Percentiles rank a stretch among this genome's conserved stretches.
These are phyloP conservation scores for Chloroceryle inda DNA, from an alignment of 2,797 vertebrate genomes.

Conservation along the genomic window DNA sequence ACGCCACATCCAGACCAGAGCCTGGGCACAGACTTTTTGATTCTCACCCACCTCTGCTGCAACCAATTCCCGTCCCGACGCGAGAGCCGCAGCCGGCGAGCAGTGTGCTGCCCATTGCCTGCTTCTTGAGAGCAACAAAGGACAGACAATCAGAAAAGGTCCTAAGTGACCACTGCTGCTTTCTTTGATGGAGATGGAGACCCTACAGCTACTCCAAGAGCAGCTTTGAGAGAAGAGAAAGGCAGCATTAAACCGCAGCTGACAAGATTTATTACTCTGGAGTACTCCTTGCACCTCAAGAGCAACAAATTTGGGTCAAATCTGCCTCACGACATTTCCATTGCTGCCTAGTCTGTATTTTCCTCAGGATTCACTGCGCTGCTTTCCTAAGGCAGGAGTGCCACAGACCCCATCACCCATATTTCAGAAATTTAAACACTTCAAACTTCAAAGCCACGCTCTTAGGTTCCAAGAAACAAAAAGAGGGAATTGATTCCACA, in stretches of 20 bases:
- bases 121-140: not conserved
- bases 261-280: not conserved
- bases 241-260: not conserved
- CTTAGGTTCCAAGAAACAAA: not conserved
- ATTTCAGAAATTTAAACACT: not conserved
- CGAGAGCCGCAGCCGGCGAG: not conserved
- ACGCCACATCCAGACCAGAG: not conserved
- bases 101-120: not conserved
- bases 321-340: not conserved
- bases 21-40: not conserved
- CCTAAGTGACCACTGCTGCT: not conserved
- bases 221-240: not conserved
- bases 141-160: not conserved
- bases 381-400: not conserved
- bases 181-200: not conserved
- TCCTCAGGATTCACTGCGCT: not conserved
- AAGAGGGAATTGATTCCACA: not conserved
- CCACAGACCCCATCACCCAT: not conserved
- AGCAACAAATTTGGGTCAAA: slow-evolving; percentile 46
- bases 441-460: not conserved
- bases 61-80: not conserved
- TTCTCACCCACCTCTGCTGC: not conserved
- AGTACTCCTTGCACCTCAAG: not conserved
- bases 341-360: not conserved
- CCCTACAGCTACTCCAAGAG: not conserved